Base-by-base conservation (phyloP, 64 coral and sea anemone genomes). In the Trachythela sp. region DNA sequence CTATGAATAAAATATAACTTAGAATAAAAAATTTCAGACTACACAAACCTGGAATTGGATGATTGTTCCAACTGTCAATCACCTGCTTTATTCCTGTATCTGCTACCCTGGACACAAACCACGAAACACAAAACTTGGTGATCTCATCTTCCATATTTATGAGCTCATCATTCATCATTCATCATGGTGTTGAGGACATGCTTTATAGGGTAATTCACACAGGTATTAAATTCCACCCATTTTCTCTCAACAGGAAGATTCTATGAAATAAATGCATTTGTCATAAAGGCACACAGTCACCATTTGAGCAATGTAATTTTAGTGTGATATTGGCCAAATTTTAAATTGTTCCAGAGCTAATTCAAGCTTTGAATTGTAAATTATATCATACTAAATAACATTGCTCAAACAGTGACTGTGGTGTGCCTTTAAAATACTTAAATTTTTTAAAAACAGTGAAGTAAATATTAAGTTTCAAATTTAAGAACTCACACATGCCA, bases 1-100 rank as follows among this genome's bases (percentile, higher is more conserved):
- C 9, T 0, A 84, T 0, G 26, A 13, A 41, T 77, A 89, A 42
- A 24, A 48, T 11, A 14, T 75, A 1, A 75, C 26, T 89, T 48
- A 58, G 20, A 45, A n/a, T n/a, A 35, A 48, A 32, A 58, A 43
- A 31, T 17, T 48, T 13, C 87, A n/a, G n/a, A n/a, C n/a, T n/a
- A n/a, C n/a, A n/a, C 3, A n/a, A 10, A 86, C 85, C 85, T 54
- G 49, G 48, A 86, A 86, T 86, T 33, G 85, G 48, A 54, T 86
- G 85, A 54, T 86, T 86, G 27, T 86, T 86, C 85, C 56, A 64
- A 22, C 56, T 64, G 56, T 64, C 56, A 64, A 64, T 64, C 15
- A 64, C 56, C 26, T 64, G 56, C 22, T 64, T 64, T 64, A 64
- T 64, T 64, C 56, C 56, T 64, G 56, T 64, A 64, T 64, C 56